Percentiles rank a stretch among this genome's conserved stretches.
These are phyloP conservation scores for Pogoniulus pusillus DNA, from an alignment of 2,797 vertebrate genomes.

Conservation along the genomic window DNA sequence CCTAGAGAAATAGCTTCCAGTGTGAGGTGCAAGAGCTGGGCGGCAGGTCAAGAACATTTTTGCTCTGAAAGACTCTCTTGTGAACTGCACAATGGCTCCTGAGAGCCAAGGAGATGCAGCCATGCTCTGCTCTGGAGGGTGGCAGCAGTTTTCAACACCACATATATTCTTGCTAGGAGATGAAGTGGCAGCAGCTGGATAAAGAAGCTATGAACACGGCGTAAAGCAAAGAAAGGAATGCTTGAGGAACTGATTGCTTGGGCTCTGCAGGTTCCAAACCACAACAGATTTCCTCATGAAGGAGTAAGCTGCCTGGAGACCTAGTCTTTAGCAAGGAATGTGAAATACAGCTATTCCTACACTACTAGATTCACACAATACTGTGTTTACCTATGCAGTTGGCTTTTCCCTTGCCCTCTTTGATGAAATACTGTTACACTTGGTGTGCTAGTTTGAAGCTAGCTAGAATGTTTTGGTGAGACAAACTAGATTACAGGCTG, in stretches of 20 bases:
- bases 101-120: neutral
- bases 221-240: neutral
- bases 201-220: neutral
- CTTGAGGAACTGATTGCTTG: fast-evolving
- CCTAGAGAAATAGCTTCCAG: neutral
- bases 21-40: no score
- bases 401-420: neutral
- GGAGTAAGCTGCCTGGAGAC: neutral
- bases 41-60: neutral
- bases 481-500: no score
- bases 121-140: fast-evolving
- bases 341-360: neutral
- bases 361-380: neutral
- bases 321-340: neutral
- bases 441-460: no score
- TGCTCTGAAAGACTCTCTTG: neutral
- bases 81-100: neutral
- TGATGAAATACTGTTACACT: neutral
- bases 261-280: neutral
- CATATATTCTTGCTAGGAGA: fast-evolving
- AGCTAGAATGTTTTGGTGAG: no score
- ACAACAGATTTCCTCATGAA: neutral
- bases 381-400: neutral
- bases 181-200: neutral
- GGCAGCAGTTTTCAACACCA: neutral